Percentiles rank a stretch among this genome's conserved stretches.
Evolutionary conservation across 2,888 invertebrate species (phyloP).

Genomic region (Unio pictorum): DNA sequence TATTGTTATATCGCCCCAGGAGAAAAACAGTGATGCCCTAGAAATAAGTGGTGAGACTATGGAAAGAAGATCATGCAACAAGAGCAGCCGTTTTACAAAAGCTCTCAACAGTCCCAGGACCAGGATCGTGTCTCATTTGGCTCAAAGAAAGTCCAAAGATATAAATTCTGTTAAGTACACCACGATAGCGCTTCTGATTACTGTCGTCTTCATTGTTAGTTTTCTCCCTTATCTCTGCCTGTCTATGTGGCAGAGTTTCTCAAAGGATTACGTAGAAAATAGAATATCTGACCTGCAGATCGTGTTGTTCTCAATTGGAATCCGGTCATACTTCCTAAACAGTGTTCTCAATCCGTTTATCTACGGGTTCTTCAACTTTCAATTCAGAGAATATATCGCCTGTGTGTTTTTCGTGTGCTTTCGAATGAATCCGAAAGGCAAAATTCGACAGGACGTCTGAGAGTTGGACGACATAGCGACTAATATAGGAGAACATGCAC

Average conservation of each 20-base stretch:
- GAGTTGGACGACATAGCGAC: too few species aligned
- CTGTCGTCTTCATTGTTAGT: slow-evolving; percentile 25
- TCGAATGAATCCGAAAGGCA: too few species aligned
- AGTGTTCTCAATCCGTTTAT: slow-evolving; percentile 25
- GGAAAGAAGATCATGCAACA: too few species aligned
- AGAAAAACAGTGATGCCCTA: too few species aligned
- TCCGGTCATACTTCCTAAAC: slow-evolving; percentile 24
- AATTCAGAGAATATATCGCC: slow-evolving; percentile 16
- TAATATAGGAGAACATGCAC: too few species aligned
- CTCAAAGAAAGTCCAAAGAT: slow-evolving; percentile 2
- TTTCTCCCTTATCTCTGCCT: slow-evolving; percentile 26
- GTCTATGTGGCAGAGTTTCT: slow-evolving; percentile 17
- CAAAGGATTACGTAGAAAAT: slow-evolving; percentile 14
- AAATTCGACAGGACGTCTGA: too few species aligned
- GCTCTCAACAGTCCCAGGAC: too few species aligned
- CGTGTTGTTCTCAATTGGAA: slow-evolving; percentile 18
- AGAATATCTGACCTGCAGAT: slow-evolving; percentile 11
- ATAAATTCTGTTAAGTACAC: slow-evolving; percentile 38
- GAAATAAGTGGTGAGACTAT: too few species aligned
- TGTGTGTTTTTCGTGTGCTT: too few species aligned
- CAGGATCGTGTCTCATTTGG: too few species aligned
- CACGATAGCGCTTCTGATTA: slow-evolving; percentile 26
- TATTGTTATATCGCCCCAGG: too few species aligned
- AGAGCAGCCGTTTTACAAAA: too few species aligned
- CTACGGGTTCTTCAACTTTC: slow-evolving; percentile 30